Evolutionary conservation across 2,888 invertebrate species (phyloP).

Genomic region (Fragum whitleyi): DNA sequence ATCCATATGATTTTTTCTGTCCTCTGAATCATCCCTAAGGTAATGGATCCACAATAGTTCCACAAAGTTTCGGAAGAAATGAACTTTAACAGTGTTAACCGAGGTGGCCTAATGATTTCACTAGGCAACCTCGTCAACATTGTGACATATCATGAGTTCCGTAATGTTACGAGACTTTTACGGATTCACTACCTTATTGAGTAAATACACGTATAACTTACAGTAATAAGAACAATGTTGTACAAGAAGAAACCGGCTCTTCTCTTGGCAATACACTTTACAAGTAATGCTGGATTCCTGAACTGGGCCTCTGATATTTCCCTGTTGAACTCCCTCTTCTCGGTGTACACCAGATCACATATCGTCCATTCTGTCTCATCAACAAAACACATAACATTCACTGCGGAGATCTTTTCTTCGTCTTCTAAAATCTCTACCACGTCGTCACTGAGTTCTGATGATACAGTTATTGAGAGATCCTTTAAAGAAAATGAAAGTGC

Average conservation of each 20-base stretch:
- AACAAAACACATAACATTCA: constrained; percentile 82
- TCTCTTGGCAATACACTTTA: constrained; percentile 80
- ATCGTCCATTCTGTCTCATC: constrained; percentile 83
- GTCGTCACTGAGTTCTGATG: constrained; percentile 78
- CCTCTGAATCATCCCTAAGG: no score
- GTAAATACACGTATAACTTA: no score
- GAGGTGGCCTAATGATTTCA: no score
- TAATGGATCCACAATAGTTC: no score
- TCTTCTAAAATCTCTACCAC: constrained; percentile 82
- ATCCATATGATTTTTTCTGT: no score
- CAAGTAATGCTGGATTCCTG: constrained; percentile 80
- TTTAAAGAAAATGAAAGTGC: constrained; percentile 39
- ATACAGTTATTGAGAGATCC: constrained; percentile 81
- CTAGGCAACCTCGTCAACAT: no score
- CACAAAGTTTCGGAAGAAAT: no score
- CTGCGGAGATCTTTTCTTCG: constrained; percentile 79
- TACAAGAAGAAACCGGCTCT: constrained; percentile 83
- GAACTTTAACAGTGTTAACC: no score
- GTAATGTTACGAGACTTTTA: no score
- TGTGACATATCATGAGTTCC: no score
- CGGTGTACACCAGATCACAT: constrained; percentile 76
- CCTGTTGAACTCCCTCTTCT: constrained; percentile 62
- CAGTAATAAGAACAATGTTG: constrained; percentile 84
- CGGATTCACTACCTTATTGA: no score
- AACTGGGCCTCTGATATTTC: constrained; percentile 69